phyloP scores from a whole-genome alignment of 2,797 vertebrate species.

The Chaunax sp. region DNA sequence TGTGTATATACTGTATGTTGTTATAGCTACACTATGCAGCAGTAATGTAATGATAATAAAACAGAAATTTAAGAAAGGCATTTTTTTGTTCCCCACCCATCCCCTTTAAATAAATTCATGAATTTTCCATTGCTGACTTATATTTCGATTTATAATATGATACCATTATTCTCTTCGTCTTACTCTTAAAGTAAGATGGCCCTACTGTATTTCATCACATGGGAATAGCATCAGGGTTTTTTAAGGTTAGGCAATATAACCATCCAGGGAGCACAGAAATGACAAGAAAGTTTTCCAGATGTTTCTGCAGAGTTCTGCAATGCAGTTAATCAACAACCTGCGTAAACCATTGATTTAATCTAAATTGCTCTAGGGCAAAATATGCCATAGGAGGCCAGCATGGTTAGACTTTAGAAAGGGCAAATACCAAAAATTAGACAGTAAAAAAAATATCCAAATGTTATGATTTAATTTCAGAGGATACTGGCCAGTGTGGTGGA shows the following conservation, averaged over 20 bases:
- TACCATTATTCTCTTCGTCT: too few relatives aligned
- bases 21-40: too few relatives aligned
- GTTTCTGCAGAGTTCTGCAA: too few relatives aligned
- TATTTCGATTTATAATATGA: too few relatives aligned
- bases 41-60: too few relatives aligned
- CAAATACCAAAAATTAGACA: not conserved
- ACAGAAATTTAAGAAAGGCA: too few relatives aligned
- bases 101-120: too few relatives aligned
- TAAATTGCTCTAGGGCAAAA: not conserved
- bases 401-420: not conserved
- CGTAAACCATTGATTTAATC: slow-evolving; percentile 1
- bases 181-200: too few relatives aligned
- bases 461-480: not conserved
- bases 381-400: not conserved
- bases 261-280: not conserved
- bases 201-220: too few relatives aligned
- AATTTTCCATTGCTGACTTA: too few relatives aligned
- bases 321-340: slow-evolving; percentile 28
- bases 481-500: not conserved
- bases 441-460: not conserved
- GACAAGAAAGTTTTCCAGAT: not conserved
- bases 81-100: too few relatives aligned
- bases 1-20: too few relatives aligned
- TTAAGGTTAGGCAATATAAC: not conserved
- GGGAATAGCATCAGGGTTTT: not conserved